Percentiles rank a stretch among this genome's conserved stretches.
Evolutionary conservation across 2,888 invertebrate genomes (phyloP).

Genomic region (Muschampia plurimacula): DNA sequence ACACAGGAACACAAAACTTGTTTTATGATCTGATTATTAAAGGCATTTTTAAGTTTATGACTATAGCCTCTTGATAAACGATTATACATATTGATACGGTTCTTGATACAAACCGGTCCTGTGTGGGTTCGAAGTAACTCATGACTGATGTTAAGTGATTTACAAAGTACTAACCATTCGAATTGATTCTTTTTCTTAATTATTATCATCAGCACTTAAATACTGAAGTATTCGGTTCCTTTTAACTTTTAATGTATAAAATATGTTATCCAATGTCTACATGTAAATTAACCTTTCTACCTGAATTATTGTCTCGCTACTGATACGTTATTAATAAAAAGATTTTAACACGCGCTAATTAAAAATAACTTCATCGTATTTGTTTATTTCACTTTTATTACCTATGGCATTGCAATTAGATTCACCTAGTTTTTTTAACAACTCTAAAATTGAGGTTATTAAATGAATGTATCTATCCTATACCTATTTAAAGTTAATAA

Average conservation of each 20-base stretch:
- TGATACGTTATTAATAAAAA: slow-evolving; percentile 24
- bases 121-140: slow-evolving; percentile 29
- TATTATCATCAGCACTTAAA: slow-evolving; percentile 33
- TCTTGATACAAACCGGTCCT: slow-evolving; percentile 53
- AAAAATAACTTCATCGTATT: slow-evolving; percentile 8
- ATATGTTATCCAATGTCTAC: slow-evolving; percentile 20
- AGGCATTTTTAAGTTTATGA: slow-evolving; percentile 79
- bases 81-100: slow-evolving; percentile 67
- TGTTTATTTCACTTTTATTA: neutral
- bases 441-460: too few relatives aligned
- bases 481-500: too few relatives aligned
- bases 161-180: slow-evolving; percentile 36
- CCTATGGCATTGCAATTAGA: neutral
- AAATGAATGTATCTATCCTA: too few relatives aligned
- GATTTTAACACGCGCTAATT: slow-evolving; percentile 25
- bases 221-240: slow-evolving; percentile 21
- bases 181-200: slow-evolving; percentile 37
- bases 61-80: slow-evolving; percentile 72
- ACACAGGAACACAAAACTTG: slow-evolving; percentile 78
- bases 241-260: slow-evolving; percentile 33
- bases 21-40: slow-evolving; percentile 82
- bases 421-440: too few relatives aligned
- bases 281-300: slow-evolving; percentile 28
- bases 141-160: slow-evolving; percentile 39
- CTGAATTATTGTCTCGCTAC: slow-evolving; percentile 23